Evolutionary conservation across 2,797 vertebrate genomes (phyloP), one percentile per base, ranked within the genome.

Genomic region (Coracias cyanogaster): DNA sequence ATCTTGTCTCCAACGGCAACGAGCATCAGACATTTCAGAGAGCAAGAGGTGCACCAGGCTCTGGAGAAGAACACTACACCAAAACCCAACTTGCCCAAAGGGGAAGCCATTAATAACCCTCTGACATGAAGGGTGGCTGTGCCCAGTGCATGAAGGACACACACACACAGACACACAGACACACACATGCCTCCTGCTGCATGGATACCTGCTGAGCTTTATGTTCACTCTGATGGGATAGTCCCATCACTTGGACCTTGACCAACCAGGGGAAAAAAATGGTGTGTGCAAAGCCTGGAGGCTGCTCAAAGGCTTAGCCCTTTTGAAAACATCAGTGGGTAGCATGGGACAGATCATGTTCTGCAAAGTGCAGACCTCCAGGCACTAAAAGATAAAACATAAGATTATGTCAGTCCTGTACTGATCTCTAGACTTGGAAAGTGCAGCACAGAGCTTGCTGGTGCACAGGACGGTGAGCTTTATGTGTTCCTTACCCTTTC

Each of bases 31-130:
- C 26, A 6, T 35, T 62, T 77, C 52, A 57, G 71, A 66, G 52
- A 61, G 29, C 0, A 0, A 65, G 45, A 41, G 67, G 45, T 74
- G 29, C 39, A n/a, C 22, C 8, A 3, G 58, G 55, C 2, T 3
- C 48, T 61, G 58, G 54, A 70, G 52, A 14, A 78, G 28, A 70
- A 49, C 2, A 0, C 13, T 5, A 6, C 52, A 55, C 28, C 25
- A 10, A 28, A 73, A 37, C 29, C 35, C 39, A 25, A 2, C 25
- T 76, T 70, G 37, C 28, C 79, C 72, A 28, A 26, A 80, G 35
- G 22, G 15, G 7, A 71, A 51, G 64, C 24, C 0, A 6, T 4
- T 84, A n/a, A 71, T 55, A 66, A 46, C 17, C 15, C 20, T 89
- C 22, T 74, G 74, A 31, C n/a, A 2, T 17, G 46, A 43, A n/a